Percentiles rank a stretch among this genome's conserved stretches.
Evolutionary conservation across 1,140 invertebrate genomes (phyloP).

Genomic region (Spodoptera litura): DNA sequence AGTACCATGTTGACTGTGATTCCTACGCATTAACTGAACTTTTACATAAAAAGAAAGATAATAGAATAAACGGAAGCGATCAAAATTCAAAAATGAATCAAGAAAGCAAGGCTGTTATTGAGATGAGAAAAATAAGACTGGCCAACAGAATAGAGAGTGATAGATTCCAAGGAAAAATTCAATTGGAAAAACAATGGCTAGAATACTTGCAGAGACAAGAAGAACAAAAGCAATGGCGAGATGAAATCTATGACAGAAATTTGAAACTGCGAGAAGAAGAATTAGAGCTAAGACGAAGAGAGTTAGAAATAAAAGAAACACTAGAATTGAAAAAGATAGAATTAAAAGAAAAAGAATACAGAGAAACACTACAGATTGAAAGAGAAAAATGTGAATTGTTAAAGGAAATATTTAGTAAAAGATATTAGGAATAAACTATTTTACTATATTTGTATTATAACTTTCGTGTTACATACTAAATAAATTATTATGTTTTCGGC

Average conservation of each 20-base stretch:
- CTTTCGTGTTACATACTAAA: no score
- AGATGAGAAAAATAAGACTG: constrained; percentile 63
- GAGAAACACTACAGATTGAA: constrained; percentile 58
- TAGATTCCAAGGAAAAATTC: constrained; percentile 60
- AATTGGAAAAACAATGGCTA: constrained; percentile 67
- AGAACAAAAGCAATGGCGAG: constrained; percentile 54
- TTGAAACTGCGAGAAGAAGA: constrained; percentile 61
- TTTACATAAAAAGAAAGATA: constrained; percentile 54
- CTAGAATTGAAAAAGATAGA: constrained; percentile 60
- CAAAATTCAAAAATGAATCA: constrained; percentile 11
- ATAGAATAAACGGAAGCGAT: constrained; percentile 42
- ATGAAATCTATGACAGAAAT: constrained; percentile 58
- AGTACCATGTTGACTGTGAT: constrained; percentile 63
- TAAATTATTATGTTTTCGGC: no score
- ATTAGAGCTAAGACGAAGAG: constrained; percentile 58
- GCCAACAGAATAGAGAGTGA: constrained; percentile 66
- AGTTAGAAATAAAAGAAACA: constrained; percentile 60
- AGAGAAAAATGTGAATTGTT: constrained; percentile 65
- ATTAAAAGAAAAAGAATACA: constrained; percentile 59
- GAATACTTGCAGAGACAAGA: constrained; percentile 65
- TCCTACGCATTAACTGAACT: constrained; percentile 53
- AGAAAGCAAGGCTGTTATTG: constrained; percentile 63
- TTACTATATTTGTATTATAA: no score
- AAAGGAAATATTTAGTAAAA: constrained; percentile 53
- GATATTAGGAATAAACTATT: neutral